Conservation (phyloP, 2,113 vertebrate species). For the Scortum barcoo region DNA sequence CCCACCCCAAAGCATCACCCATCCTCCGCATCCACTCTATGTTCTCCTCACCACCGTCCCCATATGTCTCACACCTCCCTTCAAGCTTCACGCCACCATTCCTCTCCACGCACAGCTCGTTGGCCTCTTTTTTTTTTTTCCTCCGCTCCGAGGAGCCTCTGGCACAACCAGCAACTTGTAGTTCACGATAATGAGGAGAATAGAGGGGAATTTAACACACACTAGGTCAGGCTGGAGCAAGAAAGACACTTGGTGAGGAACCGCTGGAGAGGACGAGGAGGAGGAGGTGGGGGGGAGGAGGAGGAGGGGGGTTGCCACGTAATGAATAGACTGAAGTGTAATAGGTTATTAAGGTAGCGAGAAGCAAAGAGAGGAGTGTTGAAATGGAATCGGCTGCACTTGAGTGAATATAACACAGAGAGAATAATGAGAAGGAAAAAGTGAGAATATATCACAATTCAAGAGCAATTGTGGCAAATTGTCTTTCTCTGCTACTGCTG, state of each 20-base stretch:
- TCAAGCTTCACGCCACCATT: slow-evolving; percentile 50
- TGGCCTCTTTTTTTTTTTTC: slow-evolving; percentile 70
- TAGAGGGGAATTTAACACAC: slow-evolving; percentile 54
- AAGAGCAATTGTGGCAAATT: slow-evolving; percentile 68
- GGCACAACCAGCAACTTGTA: slow-evolving; percentile 74
- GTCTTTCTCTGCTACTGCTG: slow-evolving; percentile 61
- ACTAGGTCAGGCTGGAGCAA: slow-evolving; percentile 60
- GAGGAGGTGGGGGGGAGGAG: neutral
- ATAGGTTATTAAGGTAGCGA: slow-evolving; percentile 75
- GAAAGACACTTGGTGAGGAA: slow-evolving; percentile 55
- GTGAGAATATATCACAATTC: slow-evolving; percentile 67
- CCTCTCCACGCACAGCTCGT: slow-evolving; percentile 50
- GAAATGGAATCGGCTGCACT: slow-evolving; percentile 71
- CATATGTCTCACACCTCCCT: slow-evolving; percentile 64
- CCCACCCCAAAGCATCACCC: slow-evolving; percentile 62
- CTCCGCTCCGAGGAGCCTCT: slow-evolving; percentile 53
- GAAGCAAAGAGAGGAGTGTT: slow-evolving; percentile 53
- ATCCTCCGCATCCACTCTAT: slow-evolving; percentile 66
- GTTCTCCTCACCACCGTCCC: slow-evolving; percentile 56
- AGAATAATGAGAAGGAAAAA: slow-evolving; percentile 69
- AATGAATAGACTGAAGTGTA: slow-evolving; percentile 77
- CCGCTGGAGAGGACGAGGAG: slow-evolving; percentile 13
- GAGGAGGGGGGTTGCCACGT: slow-evolving; percentile 19
- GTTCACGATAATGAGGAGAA: slow-evolving; percentile 68
- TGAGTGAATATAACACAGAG: slow-evolving; percentile 56